Conservation (phyloP, 2,797 vertebrate species). For the Thaleichthys pacificus region DNA sequence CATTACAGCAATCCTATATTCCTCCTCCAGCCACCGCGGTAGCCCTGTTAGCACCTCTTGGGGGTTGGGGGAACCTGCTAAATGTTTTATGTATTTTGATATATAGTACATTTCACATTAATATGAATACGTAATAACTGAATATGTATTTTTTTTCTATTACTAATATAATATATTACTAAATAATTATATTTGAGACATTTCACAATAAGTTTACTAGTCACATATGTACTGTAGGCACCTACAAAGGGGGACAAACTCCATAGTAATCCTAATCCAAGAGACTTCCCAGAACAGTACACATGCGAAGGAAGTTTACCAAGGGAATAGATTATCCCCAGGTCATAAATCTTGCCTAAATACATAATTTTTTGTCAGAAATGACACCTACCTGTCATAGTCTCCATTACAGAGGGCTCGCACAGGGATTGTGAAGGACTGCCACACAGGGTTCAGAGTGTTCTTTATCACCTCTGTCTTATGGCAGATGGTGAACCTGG, state of each 20-base stretch:
- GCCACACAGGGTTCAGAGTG: conserved; percentile 90
- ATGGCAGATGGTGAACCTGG: conserved; percentile 91
- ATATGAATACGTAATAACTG: too few relatives aligned
- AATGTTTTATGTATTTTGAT: too few relatives aligned
- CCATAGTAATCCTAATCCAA: too few relatives aligned
- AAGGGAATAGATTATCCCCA: neutral
- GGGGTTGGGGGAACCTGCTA: too few relatives aligned
- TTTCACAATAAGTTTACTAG: neutral
- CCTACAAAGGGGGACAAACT: too few relatives aligned
- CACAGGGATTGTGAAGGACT: conserved; percentile 88
- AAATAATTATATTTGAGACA: neutral
- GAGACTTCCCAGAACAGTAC: too few relatives aligned
- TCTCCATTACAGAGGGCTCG: conserved; percentile 88
- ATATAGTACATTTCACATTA: too few relatives aligned
- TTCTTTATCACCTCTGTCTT: conserved; percentile 93
- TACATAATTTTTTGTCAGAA: neutral
- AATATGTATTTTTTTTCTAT: too few relatives aligned
- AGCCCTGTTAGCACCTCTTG: too few relatives aligned
- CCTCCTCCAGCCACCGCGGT: too few relatives aligned
- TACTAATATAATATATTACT: neutral
- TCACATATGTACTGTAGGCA: neutral
- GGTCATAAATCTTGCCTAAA: neutral
- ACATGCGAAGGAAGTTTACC: too few relatives aligned
- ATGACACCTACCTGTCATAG: conserved; percentile 81
- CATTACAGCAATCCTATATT: neutral